phyloP scores from a whole-genome alignment of 1,140 invertebrate species.

The Ostrea edulis region DNA sequence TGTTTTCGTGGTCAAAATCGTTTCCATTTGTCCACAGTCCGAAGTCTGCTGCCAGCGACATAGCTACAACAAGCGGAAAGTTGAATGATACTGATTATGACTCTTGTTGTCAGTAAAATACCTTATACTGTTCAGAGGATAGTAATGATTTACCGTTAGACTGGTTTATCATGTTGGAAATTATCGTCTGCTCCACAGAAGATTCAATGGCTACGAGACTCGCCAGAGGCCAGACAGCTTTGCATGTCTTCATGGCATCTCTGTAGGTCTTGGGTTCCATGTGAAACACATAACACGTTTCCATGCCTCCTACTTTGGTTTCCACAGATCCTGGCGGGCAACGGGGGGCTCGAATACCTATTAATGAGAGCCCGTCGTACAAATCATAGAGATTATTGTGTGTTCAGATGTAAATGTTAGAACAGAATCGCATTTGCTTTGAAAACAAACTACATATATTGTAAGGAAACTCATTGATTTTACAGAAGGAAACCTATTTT shows the following conservation, averaged over 20 bases:
- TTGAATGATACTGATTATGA: too few species aligned
- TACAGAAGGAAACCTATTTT: too few species aligned
- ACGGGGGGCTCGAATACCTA: slow-evolving; percentile 9
- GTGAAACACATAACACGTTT: slow-evolving; percentile 49
- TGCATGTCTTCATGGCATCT: slow-evolving; percentile 47
- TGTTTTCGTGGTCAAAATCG: slow-evolving; percentile 57
- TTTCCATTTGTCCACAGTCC: slow-evolving; percentile 65
- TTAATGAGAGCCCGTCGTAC: background rate
- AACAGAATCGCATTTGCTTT: too few species aligned
- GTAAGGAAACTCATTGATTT: too few species aligned
- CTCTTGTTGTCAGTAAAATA: too few species aligned
- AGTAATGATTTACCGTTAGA: slow-evolving; percentile 25
- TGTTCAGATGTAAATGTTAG: too few species aligned
- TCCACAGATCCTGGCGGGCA: slow-evolving; percentile 45
- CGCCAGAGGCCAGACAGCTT: slow-evolving; percentile 10
- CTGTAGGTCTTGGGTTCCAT: slow-evolving; percentile 47
- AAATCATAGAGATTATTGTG: too few species aligned
- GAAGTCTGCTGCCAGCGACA: slow-evolving; percentile 51
- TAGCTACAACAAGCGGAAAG: slow-evolving; percentile 47
- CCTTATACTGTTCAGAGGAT: too few species aligned
- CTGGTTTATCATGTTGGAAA: slow-evolving; percentile 41
- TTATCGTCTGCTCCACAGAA: slow-evolving; percentile 46
- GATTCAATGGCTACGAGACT: slow-evolving; percentile 49
- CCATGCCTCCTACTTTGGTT: background rate
- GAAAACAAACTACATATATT: too few species aligned